Conservation (phyloP, 2,113 vertebrate species). For the Tupaia chinensis region DNA sequence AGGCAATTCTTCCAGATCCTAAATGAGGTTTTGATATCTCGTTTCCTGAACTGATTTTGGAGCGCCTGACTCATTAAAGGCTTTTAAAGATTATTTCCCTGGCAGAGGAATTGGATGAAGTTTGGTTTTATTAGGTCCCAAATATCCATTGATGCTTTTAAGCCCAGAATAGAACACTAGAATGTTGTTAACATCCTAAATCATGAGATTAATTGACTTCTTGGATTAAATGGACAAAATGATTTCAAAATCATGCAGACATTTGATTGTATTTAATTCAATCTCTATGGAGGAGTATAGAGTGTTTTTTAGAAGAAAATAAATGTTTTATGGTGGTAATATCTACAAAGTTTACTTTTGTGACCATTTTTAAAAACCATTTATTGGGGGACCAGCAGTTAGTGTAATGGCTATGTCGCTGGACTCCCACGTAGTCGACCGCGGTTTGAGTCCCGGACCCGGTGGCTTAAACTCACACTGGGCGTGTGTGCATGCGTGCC, state of each 20-base stretch:
- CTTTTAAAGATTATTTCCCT: slow-evolving; percentile 1
- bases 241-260: slow-evolving; percentile 44
- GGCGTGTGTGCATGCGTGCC: no score
- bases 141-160: slow-evolving; percentile 3
- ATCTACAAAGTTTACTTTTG: background rate
- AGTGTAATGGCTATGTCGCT: no score
- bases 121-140: slow-evolving; percentile 10
- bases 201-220: slow-evolving; percentile 23
- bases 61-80: background rate
- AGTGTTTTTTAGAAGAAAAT: slow-evolving; percentile 30
- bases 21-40: background rate
- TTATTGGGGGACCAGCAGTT: no score
- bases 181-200: slow-evolving; percentile 31
- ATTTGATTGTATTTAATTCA: slow-evolving; percentile 1
- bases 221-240: slow-evolving; percentile 12
- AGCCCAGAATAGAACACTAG: background rate
- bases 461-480: no score
- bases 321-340: background rate
- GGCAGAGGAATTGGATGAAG: background rate
- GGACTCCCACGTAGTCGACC: no score
- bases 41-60: slow-evolving; percentile 18
- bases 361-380: background rate
- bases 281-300: background rate
- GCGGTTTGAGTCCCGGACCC: no score
- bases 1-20: background rate